Conservation (phyloP, 2,888 invertebrate genomes). For the Acleris holmiana region DNA sequence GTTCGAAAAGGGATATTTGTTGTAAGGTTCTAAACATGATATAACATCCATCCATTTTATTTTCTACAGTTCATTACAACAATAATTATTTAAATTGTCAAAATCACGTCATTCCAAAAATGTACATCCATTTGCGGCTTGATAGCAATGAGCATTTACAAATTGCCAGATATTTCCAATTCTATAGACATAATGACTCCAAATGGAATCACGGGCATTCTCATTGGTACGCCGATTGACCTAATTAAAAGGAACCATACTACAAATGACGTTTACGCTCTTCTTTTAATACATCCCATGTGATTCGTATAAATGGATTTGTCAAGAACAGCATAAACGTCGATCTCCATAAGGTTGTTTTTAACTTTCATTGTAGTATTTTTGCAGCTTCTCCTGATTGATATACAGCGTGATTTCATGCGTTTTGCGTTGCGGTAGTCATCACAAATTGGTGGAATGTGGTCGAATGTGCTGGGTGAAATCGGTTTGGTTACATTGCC, state of each 20-base stretch:
- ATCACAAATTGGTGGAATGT: constrained; percentile 50
- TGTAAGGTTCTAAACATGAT: too few relatives aligned
- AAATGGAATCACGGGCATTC: constrained; percentile 8
- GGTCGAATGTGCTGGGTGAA: constrained; percentile 49
- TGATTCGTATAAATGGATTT: too few relatives aligned
- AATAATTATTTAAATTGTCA: constrained; percentile 15
- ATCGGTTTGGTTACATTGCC: constrained; percentile 50
- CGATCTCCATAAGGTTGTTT: too few relatives aligned
- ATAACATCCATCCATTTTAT: too few relatives aligned
- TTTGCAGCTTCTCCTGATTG: constrained; percentile 14
- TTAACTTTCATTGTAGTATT: too few relatives aligned
- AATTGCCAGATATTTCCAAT: background rate
- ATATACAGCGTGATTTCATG: constrained; percentile 34
- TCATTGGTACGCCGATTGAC: too few relatives aligned
- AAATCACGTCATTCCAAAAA: constrained; percentile 27
- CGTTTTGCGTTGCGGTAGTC: constrained; percentile 35
- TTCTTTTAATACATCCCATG: too few relatives aligned
- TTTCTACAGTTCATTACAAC: too few relatives aligned
- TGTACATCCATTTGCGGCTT: constrained; percentile 25
- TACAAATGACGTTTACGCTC: too few relatives aligned
- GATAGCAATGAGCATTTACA: constrained; percentile 2
- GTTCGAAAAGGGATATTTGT: too few relatives aligned
- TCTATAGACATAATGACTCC: background rate
- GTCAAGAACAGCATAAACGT: too few relatives aligned
- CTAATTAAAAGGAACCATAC: too few relatives aligned